Conservation (phyloP, 2,888 invertebrate species). For the Diarsia mendica region DNA sequence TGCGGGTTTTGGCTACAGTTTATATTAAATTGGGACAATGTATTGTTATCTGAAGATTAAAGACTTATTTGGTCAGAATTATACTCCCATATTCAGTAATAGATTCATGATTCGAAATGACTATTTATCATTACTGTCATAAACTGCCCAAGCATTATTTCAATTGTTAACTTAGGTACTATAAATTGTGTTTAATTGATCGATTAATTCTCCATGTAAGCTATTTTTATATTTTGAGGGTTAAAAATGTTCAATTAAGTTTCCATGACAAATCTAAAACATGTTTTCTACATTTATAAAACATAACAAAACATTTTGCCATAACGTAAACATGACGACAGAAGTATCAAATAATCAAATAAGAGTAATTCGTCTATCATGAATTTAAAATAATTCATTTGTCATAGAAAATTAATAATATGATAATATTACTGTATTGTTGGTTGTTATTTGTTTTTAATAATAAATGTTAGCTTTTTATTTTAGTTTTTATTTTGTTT, state of each 20-base stretch:
- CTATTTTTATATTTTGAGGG: constrained; percentile 38
- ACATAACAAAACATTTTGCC: not conserved
- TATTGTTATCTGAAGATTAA: constrained; percentile 6
- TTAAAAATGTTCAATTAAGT: constrained; percentile 43
- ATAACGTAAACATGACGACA: not conserved
- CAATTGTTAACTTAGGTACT: constrained; percentile 31
- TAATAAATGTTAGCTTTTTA: constrained; percentile 80
- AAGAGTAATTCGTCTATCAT: not conserved
- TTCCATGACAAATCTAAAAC: constrained; percentile 56
- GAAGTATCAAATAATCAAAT: not conserved
- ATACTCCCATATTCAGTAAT: constrained; percentile 27
- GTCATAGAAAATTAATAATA: constrained; percentile 57
- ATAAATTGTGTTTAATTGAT: constrained; percentile 42
- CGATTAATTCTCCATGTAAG: constrained; percentile 69
- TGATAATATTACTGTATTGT: constrained; percentile 29
- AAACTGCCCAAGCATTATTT: constrained; percentile 42
- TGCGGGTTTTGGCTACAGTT: constrained; percentile 7
- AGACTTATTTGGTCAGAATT: constrained; percentile 26
- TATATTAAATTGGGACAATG: constrained; percentile 50
- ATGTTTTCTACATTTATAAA: not conserved
- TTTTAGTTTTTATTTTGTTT: constrained; percentile 76
- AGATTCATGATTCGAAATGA: constrained; percentile 5
- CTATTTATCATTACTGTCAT: constrained; percentile 7
- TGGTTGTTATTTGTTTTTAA: constrained; percentile 70
- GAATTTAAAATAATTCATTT: constrained; percentile 23